phyloP scores from a whole-genome alignment of 2,797 vertebrate genomes.

The Sebastes steindachneri region DNA sequence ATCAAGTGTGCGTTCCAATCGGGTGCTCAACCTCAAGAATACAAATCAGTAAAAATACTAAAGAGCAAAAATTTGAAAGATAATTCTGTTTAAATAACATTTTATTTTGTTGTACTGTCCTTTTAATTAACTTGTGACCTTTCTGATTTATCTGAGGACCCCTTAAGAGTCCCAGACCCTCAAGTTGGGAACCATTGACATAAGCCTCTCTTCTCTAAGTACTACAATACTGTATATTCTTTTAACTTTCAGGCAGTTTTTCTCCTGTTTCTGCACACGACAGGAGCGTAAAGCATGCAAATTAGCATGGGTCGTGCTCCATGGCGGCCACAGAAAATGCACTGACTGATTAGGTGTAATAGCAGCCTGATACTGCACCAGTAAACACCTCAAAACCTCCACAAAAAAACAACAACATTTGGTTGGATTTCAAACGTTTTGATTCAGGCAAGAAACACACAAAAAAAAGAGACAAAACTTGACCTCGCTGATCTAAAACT shows the following conservation, averaged over 20 bases:
- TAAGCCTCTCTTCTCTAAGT: neutral
- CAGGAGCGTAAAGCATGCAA: neutral
- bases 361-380: neutral
- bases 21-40: neutral
- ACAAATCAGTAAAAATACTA: neutral
- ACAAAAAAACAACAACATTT: neutral
- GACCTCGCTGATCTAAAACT: conserved; percentile 34
- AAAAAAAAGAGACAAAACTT: conserved; percentile 21
- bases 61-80: neutral
- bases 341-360: neutral
- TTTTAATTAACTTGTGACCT: neutral
- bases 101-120: neutral
- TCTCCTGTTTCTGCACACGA: neutral
- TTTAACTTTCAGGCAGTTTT: neutral
- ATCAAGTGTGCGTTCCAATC: neutral
- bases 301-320: neutral
- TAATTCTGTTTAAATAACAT: too few relatives aligned
- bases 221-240: neutral
- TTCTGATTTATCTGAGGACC: neutral
- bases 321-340: neutral
- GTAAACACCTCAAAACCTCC: neutral
- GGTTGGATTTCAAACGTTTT: conserved; percentile 51
- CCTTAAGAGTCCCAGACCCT: neutral
- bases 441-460: conserved; percentile 51
- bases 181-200: neutral